A percentile compares a stretch with the other conserved stretches of the same genome.
phyloP scores from a whole-genome alignment of 2,113 vertebrate species.

The Peromyscus polionotus region DNA sequence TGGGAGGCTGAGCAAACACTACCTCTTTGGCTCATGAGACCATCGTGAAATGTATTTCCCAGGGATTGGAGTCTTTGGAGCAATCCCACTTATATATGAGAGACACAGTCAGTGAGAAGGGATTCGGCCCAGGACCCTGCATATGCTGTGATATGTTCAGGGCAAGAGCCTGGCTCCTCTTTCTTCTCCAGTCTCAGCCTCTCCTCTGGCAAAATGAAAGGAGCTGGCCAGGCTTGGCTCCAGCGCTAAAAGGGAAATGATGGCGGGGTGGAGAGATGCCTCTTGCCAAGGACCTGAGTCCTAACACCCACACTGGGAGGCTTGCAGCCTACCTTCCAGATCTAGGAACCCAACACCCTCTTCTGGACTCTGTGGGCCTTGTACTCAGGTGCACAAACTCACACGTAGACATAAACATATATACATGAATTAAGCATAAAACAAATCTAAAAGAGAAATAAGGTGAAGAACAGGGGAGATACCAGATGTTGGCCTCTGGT shows the following conservation, averaged over 20 bases:
- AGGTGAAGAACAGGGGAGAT: not conserved
- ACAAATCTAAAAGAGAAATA: not conserved
- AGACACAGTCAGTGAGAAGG: not conserved
- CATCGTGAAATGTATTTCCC: not conserved
- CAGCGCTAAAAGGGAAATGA: not conserved
- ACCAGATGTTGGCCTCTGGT: not conserved
- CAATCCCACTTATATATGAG: not conserved
- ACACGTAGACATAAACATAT: not conserved
- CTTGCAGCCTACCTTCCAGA: not conserved
- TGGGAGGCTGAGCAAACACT: not conserved
- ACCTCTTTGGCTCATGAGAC: not conserved
- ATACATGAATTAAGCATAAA: not conserved
- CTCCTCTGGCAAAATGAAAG: not conserved
- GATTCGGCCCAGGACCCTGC: too few species aligned
- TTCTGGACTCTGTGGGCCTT: not conserved
- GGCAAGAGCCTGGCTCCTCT: not conserved
- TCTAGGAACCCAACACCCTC: not conserved
- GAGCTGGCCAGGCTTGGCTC: not conserved
- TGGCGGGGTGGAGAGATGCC: too few species aligned
- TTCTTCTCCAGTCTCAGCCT: not conserved
- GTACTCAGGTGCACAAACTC: not conserved
- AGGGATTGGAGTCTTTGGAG: not conserved
- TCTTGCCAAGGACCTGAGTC: not conserved
- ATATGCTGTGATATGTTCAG: not conserved
- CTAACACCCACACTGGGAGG: not conserved